phyloP scores from a whole-genome alignment of 2,113 vertebrate species.

The Mustela nigripes region DNA sequence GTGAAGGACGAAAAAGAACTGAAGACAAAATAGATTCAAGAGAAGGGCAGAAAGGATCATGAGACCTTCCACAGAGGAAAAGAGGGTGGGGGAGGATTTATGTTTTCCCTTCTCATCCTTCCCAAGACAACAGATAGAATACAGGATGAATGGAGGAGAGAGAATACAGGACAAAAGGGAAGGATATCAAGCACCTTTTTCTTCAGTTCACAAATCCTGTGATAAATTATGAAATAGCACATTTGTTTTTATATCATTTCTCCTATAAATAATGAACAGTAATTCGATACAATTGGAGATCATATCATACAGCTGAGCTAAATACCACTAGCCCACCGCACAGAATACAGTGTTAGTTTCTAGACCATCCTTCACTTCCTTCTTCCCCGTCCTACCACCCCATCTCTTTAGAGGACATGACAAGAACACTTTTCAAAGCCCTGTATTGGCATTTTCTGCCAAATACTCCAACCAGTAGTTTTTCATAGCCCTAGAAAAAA shows the following conservation, averaged over 20 bases:
- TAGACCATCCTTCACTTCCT: not conserved
- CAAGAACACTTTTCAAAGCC: not conserved
- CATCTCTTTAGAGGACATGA: not conserved
- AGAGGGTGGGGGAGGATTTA: not conserved
- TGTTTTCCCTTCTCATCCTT: not conserved
- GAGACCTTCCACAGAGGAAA: not conserved
- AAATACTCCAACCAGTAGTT: not conserved
- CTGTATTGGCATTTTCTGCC: not conserved
- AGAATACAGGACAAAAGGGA: not conserved
- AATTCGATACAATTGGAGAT: not conserved
- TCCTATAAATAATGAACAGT: not conserved
- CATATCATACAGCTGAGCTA: not conserved
- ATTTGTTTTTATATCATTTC: not conserved
- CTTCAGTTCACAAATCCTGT: not conserved
- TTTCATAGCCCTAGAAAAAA: conserved; percentile 12
- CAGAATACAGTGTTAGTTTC: not conserved
- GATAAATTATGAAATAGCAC: not conserved
- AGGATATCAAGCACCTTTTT: not conserved
- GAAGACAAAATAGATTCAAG: not conserved
- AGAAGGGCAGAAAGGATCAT: not conserved
- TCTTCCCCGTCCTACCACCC: not conserved
- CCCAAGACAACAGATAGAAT: not conserved
- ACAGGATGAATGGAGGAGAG: not conserved
- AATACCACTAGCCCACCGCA: not conserved
- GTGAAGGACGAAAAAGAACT: not conserved